Conservation (phyloP, 1,140 invertebrate genomes). For the Halyomorpha halys region DNA sequence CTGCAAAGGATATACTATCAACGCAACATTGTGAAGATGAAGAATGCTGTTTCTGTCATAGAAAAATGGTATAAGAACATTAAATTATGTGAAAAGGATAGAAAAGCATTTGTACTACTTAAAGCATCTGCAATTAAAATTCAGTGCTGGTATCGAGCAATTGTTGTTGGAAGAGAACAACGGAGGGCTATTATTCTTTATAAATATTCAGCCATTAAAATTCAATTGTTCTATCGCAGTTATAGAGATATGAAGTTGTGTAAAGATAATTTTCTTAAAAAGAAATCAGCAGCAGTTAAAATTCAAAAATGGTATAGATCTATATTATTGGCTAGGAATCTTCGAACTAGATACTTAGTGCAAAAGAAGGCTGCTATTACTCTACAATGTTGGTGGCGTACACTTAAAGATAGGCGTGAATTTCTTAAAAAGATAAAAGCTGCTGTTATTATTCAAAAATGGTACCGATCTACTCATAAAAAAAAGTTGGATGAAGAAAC, state of each 20-base stretch:
- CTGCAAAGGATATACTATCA: slow-evolving; percentile 9
- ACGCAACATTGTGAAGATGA: slow-evolving; percentile 15
- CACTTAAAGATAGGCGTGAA: background rate
- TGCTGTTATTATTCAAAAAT: slow-evolving; percentile 7
- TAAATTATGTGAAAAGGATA: slow-evolving; percentile 16
- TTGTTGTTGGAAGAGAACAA: background rate
- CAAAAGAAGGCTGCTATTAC: background rate
- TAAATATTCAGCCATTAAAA: slow-evolving; percentile 4
- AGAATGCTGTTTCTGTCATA: slow-evolving; percentile 6
- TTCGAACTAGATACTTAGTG: background rate
- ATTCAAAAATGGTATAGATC: slow-evolving; percentile 17
- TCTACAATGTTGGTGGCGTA: background rate
- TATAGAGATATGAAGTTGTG: background rate
- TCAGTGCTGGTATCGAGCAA: slow-evolving; percentile 17
- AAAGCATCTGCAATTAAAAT: slow-evolving; percentile 31
- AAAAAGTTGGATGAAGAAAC: background rate
- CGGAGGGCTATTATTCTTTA: background rate
- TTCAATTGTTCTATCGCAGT: slow-evolving; percentile 24
- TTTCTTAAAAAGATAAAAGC: background rate
- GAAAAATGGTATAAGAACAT: slow-evolving; percentile 25
- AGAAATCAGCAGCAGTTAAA: background rate
- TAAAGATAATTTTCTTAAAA: background rate
- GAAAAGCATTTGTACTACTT: slow-evolving; percentile 33
- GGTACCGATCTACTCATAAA: background rate
- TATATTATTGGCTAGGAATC: background rate